phyloP scores from a whole-genome alignment of 2,797 vertebrate species.

The Sebastes melanostomus region DNA sequence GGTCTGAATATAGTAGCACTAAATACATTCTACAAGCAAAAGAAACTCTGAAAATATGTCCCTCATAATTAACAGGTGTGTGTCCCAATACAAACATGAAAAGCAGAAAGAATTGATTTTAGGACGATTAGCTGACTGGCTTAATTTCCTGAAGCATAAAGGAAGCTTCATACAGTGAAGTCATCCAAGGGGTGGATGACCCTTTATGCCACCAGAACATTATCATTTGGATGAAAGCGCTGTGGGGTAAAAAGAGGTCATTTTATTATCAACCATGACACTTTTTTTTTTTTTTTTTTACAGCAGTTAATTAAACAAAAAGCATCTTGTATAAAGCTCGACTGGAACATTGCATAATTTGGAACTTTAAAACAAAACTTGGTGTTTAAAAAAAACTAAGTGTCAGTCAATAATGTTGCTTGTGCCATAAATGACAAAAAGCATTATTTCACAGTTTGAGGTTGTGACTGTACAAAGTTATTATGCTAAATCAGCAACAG shows the following conservation, averaged over 20 bases:
- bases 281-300: not conserved
- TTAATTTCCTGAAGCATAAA: not conserved
- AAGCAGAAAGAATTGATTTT: not conserved
- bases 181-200: too few species aligned
- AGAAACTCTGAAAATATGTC: not conserved
- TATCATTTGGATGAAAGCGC: not conserved
- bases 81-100: not conserved
- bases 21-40: slow-evolving; percentile 29
- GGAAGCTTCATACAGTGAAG: not conserved
- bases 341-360: not conserved
- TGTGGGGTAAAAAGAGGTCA: accelerated
- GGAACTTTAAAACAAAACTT: not conserved
- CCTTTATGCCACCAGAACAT: not conserved
- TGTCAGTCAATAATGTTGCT: not conserved
- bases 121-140: not conserved
- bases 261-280: not conserved
- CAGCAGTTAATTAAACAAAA: not conserved
- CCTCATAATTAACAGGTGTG: not conserved
- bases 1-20: not conserved
- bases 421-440: not conserved
- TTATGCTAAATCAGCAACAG: not conserved
- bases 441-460: slow-evolving; percentile 43
- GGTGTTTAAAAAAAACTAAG: not conserved
- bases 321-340: not conserved
- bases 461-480: slow-evolving; percentile 6